phyloP scores from a whole-genome alignment of 1,140 invertebrate genomes.

The Mya arenaria region DNA sequence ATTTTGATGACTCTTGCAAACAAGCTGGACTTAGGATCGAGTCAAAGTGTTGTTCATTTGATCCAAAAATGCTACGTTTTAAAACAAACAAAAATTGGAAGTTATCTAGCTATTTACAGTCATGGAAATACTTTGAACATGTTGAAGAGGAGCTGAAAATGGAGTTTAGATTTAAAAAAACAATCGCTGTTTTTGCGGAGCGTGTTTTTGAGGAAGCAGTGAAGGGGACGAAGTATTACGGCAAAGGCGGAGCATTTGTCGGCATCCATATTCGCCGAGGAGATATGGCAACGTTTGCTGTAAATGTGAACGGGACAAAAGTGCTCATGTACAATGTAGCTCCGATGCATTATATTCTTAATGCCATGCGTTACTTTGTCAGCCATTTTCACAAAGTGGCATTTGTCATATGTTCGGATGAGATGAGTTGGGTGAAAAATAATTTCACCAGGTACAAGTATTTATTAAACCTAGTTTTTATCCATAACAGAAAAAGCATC shows the following conservation, averaged over 20 bases:
- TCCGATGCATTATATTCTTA: slow-evolving; percentile 47
- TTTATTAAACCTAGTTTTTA: slow-evolving; percentile 31
- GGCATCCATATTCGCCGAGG: slow-evolving; percentile 70
- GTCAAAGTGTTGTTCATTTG: slow-evolving; percentile 64
- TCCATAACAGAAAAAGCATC: slow-evolving; percentile 45
- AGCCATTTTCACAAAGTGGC: slow-evolving; percentile 21
- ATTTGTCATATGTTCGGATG: slow-evolving; percentile 62
- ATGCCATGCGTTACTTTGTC: slow-evolving; percentile 53
- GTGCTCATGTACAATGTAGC: slow-evolving; percentile 50
- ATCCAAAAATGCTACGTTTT: slow-evolving; percentile 52
- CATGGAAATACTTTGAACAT: slow-evolving; percentile 69
- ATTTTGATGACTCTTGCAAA: no score
- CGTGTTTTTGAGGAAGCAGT: slow-evolving; percentile 3
- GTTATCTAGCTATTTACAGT: slow-evolving; percentile 63
- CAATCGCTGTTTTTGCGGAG: slow-evolving; percentile 38
- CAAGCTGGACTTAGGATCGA: no score
- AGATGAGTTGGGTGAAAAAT: slow-evolving; percentile 40
- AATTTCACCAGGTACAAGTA: slow-evolving; percentile 6
- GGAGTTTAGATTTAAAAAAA: slow-evolving; percentile 59
- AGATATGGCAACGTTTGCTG: slow-evolving; percentile 61
- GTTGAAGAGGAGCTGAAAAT: slow-evolving; percentile 46
- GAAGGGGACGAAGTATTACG: slow-evolving; percentile 15
- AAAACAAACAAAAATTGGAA: slow-evolving; percentile 38
- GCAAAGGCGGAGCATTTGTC: slow-evolving; percentile 48
- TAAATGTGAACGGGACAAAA: neutral